Evolutionary conservation across 1,140 invertebrate genomes (phyloP).

Genomic region (Lethrus apterus): DNA sequence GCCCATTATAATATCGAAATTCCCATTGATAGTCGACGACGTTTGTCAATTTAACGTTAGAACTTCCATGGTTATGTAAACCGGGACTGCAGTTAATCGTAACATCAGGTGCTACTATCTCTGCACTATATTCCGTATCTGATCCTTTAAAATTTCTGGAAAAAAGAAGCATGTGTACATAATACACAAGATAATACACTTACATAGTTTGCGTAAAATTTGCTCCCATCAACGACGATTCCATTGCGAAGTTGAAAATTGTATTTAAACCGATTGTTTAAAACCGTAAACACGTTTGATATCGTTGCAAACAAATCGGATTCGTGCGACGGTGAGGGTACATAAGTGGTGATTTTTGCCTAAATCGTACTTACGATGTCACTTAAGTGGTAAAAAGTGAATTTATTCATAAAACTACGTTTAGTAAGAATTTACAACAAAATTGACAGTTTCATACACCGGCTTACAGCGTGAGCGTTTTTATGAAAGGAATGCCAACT

Average conservation of each 20-base stretch:
- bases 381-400: too few relatives aligned
- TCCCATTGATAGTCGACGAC: conserved; percentile 93
- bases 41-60: conserved; percentile 84
- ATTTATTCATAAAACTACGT: too few relatives aligned
- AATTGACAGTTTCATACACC: too few relatives aligned
- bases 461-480: too few relatives aligned
- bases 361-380: too few relatives aligned
- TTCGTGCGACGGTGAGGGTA: too few relatives aligned
- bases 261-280: too few relatives aligned
- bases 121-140: conserved; percentile 61
- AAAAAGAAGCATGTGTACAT: conserved; percentile 20
- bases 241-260: conserved; percentile 19
- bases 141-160: conserved; percentile 60
- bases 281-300: too few relatives aligned
- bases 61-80: conserved; percentile 66
- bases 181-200: conserved; percentile 15
- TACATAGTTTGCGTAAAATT: conserved; percentile 29
- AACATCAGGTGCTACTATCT: conserved; percentile 61
- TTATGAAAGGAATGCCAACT: too few relatives aligned
- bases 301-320: too few relatives aligned
- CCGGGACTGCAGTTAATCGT: conserved; percentile 62
- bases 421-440: too few relatives aligned
- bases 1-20: conserved; percentile 73
- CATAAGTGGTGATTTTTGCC: too few relatives aligned
- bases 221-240: conserved; percentile 17